A percentile compares a stretch with the other conserved stretches of the same genome.
These are phyloP conservation scores for Musca vetustissima DNA, from an alignment of 1,140 invertebrate species.

Conservation along the genomic window DNA sequence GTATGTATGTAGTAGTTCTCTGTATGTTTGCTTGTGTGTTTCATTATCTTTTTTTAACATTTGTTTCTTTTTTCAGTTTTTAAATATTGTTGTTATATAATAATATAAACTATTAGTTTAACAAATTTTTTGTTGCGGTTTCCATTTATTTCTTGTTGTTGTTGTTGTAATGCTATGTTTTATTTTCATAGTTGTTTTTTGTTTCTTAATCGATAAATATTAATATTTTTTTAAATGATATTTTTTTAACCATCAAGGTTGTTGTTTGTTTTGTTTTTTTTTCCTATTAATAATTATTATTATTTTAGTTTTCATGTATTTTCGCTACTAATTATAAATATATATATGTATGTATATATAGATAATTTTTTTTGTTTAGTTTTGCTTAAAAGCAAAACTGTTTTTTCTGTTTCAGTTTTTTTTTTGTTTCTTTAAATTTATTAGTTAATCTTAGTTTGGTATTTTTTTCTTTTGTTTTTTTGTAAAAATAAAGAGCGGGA, in stretches of 20 bases:
- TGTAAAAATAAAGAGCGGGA: conserved; percentile 29
- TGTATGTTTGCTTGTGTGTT: too few relatives aligned
- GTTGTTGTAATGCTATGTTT: background rate
- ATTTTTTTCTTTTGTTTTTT: too few relatives aligned
- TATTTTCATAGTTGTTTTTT: background rate
- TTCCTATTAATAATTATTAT: too few relatives aligned
- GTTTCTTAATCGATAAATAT: background rate
- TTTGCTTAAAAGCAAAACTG: conserved; percentile 10
- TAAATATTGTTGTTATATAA: too few relatives aligned
- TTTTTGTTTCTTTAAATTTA: background rate
- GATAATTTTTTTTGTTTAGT: background rate
- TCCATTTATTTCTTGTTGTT: background rate
- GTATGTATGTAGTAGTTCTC: too few relatives aligned
- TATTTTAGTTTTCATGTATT: conserved; percentile 19
- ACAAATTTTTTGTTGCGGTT: background rate
- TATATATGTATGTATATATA: background rate
- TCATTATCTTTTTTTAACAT: too few relatives aligned
- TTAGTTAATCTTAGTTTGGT: background rate
- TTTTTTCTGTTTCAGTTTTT: background rate
- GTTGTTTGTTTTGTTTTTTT: conserved; percentile 19
- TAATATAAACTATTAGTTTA: background rate
- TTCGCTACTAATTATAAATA: conserved; percentile 12
- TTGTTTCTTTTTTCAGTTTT: too few relatives aligned
- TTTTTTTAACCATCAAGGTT: conserved; percentile 55
- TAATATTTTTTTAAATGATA: conserved; percentile 27